Conservation (phyloP, 2,797 vertebrate genomes). For the Remorina albescens region DNA sequence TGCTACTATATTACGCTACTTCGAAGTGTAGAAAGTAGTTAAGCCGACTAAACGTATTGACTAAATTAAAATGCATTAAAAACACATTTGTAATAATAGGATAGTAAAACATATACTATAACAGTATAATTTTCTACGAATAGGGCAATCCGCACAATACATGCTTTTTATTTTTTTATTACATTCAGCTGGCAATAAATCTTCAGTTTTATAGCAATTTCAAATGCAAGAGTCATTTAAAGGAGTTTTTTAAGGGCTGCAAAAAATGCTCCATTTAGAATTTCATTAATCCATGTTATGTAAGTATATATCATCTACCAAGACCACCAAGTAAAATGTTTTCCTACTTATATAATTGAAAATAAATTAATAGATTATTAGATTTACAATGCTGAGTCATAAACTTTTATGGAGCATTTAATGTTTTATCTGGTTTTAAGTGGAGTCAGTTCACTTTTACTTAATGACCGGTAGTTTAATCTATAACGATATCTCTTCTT, state of each 20-base stretch:
- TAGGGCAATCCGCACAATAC: background rate
- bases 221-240: background rate
- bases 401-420: background rate
- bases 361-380: background rate
- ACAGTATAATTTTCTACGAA: background rate
- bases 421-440: too few relatives aligned
- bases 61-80: background rate
- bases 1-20: background rate
- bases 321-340: background rate
- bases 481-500: background rate
- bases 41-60: background rate
- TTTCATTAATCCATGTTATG: too few relatives aligned
- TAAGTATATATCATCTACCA: too few relatives aligned
- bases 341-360: background rate
- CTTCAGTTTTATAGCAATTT: background rate
- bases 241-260: background rate
- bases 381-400: background rate
- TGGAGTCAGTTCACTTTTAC: background rate
- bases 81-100: too few relatives aligned
- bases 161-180: background rate
- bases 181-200: background rate
- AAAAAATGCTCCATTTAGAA: too few relatives aligned
- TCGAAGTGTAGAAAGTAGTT: background rate
- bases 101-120: background rate
- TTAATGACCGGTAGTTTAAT: background rate